A percentile compares a stretch with the other conserved stretches of the same genome.
Conservation (phyloP, 2,888 invertebrate species). For the Caenorhabditis wallacei region DNA sequence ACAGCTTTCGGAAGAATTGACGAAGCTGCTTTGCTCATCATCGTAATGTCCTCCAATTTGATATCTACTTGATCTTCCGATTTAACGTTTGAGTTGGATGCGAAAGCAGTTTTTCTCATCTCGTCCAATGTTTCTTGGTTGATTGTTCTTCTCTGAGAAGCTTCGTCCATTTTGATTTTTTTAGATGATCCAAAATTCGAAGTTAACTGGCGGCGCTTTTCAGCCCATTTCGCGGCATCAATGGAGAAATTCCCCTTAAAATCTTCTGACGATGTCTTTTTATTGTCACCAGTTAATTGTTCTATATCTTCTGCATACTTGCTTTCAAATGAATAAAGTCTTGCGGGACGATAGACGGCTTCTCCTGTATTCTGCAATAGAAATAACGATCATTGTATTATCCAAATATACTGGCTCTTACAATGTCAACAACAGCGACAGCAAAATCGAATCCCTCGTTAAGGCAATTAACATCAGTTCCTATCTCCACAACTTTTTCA, state of each 20-base stretch:
- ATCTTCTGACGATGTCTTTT: not conserved
- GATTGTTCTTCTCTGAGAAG: slow-evolving; percentile 66
- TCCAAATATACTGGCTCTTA: too few species aligned
- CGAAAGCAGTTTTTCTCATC: slow-evolving; percentile 74
- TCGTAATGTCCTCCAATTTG: slow-evolving; percentile 65
- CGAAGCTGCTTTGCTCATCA: slow-evolving; percentile 66
- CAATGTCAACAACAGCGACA: slow-evolving; percentile 67
- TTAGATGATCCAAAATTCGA: slow-evolving; percentile 70
- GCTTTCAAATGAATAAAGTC: slow-evolving; percentile 56
- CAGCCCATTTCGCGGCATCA: slow-evolving; percentile 62
- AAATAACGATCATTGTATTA: not conserved
- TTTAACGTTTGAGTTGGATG: slow-evolving; percentile 60
- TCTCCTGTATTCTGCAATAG: slow-evolving; percentile 46
- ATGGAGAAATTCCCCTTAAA: slow-evolving; percentile 41
- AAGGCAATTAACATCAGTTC: slow-evolving; percentile 63
- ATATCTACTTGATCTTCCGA: slow-evolving; percentile 49
- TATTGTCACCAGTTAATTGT: slow-evolving; percentile 23
- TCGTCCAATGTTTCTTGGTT: slow-evolving; percentile 71
- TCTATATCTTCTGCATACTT: slow-evolving; percentile 56
- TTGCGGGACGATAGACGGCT: slow-evolving; percentile 44
- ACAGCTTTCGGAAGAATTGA: slow-evolving; percentile 68
- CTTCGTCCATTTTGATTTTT: slow-evolving; percentile 72
- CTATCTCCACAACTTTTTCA: slow-evolving; percentile 68
- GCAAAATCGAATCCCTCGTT: slow-evolving; percentile 73
- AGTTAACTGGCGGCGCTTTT: slow-evolving; percentile 66